Evolutionary conservation across 2,888 invertebrate genomes (phyloP), one percentile per base, ranked within the genome.

Genomic region (Beris chalybata): DNA sequence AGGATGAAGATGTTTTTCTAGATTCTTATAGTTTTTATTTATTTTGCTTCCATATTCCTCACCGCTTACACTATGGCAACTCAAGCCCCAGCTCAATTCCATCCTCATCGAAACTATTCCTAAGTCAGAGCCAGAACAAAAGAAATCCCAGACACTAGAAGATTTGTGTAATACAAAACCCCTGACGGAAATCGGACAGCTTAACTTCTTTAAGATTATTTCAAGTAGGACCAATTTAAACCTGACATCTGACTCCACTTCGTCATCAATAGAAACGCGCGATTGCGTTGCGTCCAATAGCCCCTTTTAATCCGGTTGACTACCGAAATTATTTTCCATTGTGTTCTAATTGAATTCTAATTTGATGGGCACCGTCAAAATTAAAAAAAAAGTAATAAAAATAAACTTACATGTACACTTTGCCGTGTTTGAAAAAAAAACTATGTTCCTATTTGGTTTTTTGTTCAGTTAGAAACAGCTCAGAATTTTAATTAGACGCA

Each of bases 331-430:
- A 59, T 67, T 64, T 59, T 53, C 67, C 58, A 64, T 67, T 67
- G 67, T 67, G 59, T 67, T 43, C 67, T 67, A 67, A 67, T 67
- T 67, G 67, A 67, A 67, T 64, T 67, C 67, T 67, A 67, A 67
- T 67, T 67, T 67, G 64, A 67, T 64, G 43, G 58, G 59, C 54
- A 59, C 64, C 64, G 64, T 67, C 64, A 59, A 63, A 38, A 52
- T 63, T 63, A 5, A 38, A 38, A 9, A 38, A 38, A 38, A 38
- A 38, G 12, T 13, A 63, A 52, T 52, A 47, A 38, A 38, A 38
- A 38, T 9, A 38, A 38, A 7, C 38, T 38, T 38, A 38, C 22
- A 22, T 22, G 3, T 22, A 22, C 22, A 22, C 22, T 22, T 22
- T 22, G 22, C 22, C 22, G 22, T 22, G 22, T 22, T 22, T 22